Conservation (phyloP, 2,113 vertebrate genomes). For the Falco punctatus region DNA sequence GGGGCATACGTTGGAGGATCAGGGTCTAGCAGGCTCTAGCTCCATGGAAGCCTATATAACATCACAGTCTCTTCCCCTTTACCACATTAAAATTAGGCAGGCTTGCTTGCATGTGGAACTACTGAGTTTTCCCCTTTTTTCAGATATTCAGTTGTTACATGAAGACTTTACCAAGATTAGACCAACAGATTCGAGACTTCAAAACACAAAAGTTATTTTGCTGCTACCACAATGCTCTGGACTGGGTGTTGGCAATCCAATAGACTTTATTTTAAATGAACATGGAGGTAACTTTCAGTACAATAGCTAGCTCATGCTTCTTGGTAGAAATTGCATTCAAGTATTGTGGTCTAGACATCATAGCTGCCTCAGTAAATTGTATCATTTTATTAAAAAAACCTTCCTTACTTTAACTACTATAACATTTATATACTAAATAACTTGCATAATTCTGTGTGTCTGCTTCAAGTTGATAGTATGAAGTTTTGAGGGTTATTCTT, state of each 20-base stretch:
- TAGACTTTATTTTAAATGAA: slow-evolving; percentile 88
- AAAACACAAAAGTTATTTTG: slow-evolving; percentile 82
- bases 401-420: not conserved
- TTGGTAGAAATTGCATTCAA: not conserved
- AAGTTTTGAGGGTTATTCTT: not conserved
- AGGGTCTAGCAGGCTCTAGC: not conserved
- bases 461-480: not conserved
- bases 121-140: not conserved
- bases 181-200: slow-evolving; percentile 70
- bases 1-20: not conserved
- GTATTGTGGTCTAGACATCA: not conserved
- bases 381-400: not conserved
- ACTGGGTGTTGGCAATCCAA: slow-evolving; percentile 85
- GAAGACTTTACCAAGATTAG: slow-evolving; percentile 81
- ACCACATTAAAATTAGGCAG: not conserved
- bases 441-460: not conserved
- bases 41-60: not conserved
- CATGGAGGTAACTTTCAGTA: slow-evolving; percentile 78
- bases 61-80: not conserved
- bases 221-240: slow-evolving; percentile 86
- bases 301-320: not conserved
- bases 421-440: not conserved
- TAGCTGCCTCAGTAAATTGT: not conserved
- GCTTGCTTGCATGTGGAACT: not conserved
- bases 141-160: slow-evolving; percentile 85